Conservation (phyloP, 2,113 vertebrate species). For the Boulengeromyrus knoepffleri region DNA sequence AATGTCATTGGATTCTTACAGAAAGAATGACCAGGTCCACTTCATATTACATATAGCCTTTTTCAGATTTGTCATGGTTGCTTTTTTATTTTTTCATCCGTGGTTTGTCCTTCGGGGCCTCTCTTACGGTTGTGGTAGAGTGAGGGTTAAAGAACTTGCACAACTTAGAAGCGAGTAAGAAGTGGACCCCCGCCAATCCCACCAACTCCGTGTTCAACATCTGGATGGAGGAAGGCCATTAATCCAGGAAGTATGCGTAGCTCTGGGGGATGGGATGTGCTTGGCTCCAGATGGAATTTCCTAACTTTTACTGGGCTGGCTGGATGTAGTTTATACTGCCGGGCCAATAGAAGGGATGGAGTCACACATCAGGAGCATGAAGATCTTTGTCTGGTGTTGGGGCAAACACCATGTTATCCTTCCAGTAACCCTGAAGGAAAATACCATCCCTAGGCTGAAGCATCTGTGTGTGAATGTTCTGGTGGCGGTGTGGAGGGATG, state of each 20-base stretch:
- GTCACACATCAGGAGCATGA: neutral
- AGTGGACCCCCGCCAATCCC: neutral
- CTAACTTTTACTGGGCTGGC: conserved; percentile 13
- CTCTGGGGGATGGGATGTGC: conserved; percentile 7
- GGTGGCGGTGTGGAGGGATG: neutral
- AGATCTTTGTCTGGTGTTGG: neutral
- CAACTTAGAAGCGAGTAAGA: neutral
- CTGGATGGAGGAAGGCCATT: conserved; percentile 31
- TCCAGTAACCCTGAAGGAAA: neutral
- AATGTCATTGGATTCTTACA: neutral
- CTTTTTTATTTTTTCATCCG: neutral
- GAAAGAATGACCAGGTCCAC: neutral
- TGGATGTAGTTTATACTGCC: neutral
- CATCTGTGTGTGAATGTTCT: neutral
- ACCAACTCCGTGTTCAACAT: conserved; percentile 18
- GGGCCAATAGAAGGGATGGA: neutral
- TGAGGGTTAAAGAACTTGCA: conserved; percentile 14
- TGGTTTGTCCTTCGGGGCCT: neutral
- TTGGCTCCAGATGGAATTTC: conserved; percentile 21
- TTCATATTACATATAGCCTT: neutral
- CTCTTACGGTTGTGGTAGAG: neutral
- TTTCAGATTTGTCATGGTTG: neutral
- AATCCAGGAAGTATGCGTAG: conserved; percentile 24
- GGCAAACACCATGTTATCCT: neutral
- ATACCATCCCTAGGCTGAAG: neutral